These are phyloP conservation scores for Lordiphosa clarofinis DNA, from an alignment of 1,140 invertebrate species.

Conservation along the genomic window DNA sequence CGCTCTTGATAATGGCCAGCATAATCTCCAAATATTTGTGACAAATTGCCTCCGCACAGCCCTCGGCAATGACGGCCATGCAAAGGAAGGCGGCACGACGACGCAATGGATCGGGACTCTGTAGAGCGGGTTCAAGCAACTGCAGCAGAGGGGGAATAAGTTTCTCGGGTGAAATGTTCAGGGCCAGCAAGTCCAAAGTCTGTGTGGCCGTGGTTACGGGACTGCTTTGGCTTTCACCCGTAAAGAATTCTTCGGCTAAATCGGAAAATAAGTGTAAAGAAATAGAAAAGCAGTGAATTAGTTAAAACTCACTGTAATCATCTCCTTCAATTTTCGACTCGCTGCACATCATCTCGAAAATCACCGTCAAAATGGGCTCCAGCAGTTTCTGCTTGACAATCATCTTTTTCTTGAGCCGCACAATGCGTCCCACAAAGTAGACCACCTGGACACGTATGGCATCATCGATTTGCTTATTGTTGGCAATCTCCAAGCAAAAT, in stretches of 20 bases:
- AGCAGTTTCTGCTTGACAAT: conserved; percentile 88
- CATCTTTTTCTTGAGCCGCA: conserved; percentile 86
- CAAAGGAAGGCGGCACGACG: conserved; percentile 87
- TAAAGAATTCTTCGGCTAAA: conserved; percentile 32
- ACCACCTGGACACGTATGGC: conserved; percentile 85
- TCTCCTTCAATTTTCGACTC: conserved; percentile 82
- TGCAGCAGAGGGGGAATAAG: conserved; percentile 85
- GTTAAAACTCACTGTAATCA: conserved; percentile 74
- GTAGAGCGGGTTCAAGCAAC: conserved; percentile 83
- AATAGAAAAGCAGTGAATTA: neutral
- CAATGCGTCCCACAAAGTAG: conserved; percentile 84
- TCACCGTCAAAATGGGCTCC: conserved; percentile 85
- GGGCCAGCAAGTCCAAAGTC: conserved; percentile 87
- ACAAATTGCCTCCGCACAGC: conserved; percentile 88
- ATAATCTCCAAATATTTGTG: conserved; percentile 86
- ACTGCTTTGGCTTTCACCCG: conserved; percentile 54
- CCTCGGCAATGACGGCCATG: conserved; percentile 89
- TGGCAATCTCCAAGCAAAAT: conserved; percentile 84
- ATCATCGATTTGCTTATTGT: conserved; percentile 82
- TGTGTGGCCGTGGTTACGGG: conserved; percentile 86
- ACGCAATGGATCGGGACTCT: conserved; percentile 81
- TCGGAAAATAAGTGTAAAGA: neutral
- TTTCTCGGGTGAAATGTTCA: conserved; percentile 89
- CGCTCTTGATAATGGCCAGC: conserved; percentile 85
- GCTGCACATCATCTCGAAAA: conserved; percentile 86